A percentile compares a stretch with the other conserved stretches of the same genome.
phyloP scores from a whole-genome alignment of 2,113 vertebrate species.

The Phainopepla nitens region DNA sequence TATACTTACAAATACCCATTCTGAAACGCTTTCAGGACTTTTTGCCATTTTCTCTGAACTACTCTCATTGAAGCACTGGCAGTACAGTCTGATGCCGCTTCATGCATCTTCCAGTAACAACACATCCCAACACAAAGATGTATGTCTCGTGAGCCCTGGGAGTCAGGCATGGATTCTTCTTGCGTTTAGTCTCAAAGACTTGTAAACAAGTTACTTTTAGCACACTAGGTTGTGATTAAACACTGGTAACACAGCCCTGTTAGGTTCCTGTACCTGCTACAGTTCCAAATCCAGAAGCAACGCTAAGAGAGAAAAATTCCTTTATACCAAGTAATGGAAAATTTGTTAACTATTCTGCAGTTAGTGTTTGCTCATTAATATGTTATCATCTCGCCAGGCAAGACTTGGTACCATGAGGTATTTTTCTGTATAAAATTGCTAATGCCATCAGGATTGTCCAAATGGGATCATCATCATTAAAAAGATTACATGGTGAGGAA shows the following conservation, averaged over 20 bases:
- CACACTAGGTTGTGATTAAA: background rate
- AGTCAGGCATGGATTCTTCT: slow-evolving; percentile 20
- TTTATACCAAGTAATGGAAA: slow-evolving; percentile 42
- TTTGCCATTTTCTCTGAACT: background rate
- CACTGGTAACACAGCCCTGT: background rate
- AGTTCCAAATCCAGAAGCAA: slow-evolving; percentile 21
- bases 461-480: slow-evolving; percentile 41
- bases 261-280: background rate
- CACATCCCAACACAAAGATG: background rate
- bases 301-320: slow-evolving; percentile 28
- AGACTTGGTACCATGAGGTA: slow-evolving; percentile 51
- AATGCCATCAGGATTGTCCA: slow-evolving; percentile 54
- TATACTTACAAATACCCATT: slow-evolving; percentile 22
- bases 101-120: slow-evolving; percentile 6
- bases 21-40: background rate
- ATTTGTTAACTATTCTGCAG: slow-evolving; percentile 22
- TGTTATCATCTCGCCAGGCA: slow-evolving; percentile 4
- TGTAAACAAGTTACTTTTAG: slow-evolving; percentile 57
- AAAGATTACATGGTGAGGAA: slow-evolving; percentile 23
- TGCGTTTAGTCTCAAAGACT: slow-evolving; percentile 7
- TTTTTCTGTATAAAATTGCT: slow-evolving; percentile 60
- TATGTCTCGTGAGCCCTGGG: background rate
- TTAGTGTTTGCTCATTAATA: slow-evolving; percentile 58
- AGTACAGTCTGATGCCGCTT: background rate
- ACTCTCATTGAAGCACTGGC: background rate